Evolutionary conservation across 2,888 invertebrate genomes (phyloP).

Genomic region (Eledone cirrhosa): DNA sequence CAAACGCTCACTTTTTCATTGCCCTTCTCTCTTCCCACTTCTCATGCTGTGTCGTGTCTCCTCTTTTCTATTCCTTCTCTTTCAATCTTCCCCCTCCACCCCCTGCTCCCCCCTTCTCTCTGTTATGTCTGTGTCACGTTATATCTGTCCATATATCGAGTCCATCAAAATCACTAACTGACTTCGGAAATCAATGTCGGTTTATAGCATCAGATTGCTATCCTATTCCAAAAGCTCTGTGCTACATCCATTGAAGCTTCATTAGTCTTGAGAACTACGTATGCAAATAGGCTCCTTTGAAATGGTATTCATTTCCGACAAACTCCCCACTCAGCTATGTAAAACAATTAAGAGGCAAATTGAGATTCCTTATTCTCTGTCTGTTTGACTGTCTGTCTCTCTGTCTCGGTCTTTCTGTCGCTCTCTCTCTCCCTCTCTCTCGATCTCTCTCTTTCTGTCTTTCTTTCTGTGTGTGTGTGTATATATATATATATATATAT

Average conservation of each 20-base stretch:
- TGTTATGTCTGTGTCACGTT: neutral
- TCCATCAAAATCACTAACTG: constrained; percentile 12
- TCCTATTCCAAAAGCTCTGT: neutral
- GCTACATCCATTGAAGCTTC: neutral
- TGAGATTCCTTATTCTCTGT: neutral
- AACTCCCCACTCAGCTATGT: neutral
- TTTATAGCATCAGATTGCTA: neutral
- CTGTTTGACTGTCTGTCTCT: too few species aligned
- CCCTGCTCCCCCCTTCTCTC: too few species aligned
- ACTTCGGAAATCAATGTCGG: constrained; percentile 3
- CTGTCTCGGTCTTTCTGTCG: too few species aligned
- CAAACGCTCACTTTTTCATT: too few species aligned
- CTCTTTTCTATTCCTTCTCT: neutral
- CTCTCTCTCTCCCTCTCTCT: too few species aligned
- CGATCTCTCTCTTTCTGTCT: too few species aligned
- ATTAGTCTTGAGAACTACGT: neutral
- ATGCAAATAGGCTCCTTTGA: constrained; percentile 16
- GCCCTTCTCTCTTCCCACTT: neutral
- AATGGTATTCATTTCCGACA: neutral
- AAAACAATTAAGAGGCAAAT: constrained; percentile 8
- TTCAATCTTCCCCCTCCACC: neutral
- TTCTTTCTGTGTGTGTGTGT: too few species aligned
- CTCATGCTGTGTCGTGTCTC: neutral
- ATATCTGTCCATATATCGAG: neutral
- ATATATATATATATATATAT: too few species aligned